These are phyloP conservation scores for Chauna torquata DNA, from an alignment of 2,113 vertebrate genomes.

Conservation along the genomic window DNA sequence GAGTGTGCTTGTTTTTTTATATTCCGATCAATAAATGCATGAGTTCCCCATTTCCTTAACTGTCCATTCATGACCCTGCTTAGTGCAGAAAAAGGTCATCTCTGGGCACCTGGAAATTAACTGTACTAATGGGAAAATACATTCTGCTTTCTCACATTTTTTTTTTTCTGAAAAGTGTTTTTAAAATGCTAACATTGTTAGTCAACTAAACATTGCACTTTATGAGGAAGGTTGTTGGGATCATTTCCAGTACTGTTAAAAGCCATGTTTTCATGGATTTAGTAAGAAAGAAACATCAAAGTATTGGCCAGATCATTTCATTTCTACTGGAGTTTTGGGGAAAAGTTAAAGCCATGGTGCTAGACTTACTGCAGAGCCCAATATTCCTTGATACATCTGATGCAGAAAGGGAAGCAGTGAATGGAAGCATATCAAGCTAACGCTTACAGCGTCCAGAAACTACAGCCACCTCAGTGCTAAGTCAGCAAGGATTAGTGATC, in stretches of 20 bases:
- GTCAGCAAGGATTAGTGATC: background rate
- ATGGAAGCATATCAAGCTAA: background rate
- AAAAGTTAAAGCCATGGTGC: background rate
- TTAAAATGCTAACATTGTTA: background rate
- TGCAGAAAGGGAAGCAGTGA: background rate
- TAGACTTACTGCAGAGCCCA: background rate
- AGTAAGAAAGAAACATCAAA: conserved; percentile 35
- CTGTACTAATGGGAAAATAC: background rate
- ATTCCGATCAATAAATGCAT: conserved; percentile 17
- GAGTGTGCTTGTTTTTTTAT: background rate
- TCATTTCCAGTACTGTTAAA: background rate
- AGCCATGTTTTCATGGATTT: conserved; percentile 21
- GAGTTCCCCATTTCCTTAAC: conserved; percentile 26
- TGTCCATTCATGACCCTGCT: background rate
- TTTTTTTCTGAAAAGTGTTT: background rate
- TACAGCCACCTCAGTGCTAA: background rate
- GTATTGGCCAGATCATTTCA: background rate
- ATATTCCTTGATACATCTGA: background rate
- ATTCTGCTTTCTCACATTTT: background rate
- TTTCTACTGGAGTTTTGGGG: background rate
- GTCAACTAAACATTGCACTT: conserved; percentile 17
- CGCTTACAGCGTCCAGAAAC: background rate
- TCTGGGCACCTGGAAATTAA: conserved; percentile 6
- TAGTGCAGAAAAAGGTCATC: background rate
- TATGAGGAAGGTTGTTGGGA: background rate